Base-by-base conservation (phyloP, 2,888 invertebrate genomes). In the Limnephilus marmoratus region DNA sequence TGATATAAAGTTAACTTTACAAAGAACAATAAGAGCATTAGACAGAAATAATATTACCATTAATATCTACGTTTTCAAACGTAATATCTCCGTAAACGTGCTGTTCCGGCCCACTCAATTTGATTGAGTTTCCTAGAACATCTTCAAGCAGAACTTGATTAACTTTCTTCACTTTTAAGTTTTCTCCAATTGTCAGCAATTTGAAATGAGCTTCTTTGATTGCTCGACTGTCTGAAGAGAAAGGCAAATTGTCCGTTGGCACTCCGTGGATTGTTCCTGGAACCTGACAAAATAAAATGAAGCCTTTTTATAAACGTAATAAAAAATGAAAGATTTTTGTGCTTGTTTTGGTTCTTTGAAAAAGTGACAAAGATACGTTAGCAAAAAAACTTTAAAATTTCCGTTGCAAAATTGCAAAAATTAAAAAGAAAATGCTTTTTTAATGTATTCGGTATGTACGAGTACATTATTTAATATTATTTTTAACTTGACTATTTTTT, bases 41-140 rank as follows among this genome's bases (percentile, higher is more conserved):
- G 49, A 18, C n/a, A 12, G n/a, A 68, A 1, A n/a, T 68, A 68
- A 68, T 68, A 31, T 82, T 34, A 29, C 82, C 41, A 93, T 92
- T 92, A 12, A 93, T 88, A 29, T 93, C 81, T 24, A 93, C 18
- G 49, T 81, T 41, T 68, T 92, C 92, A 68, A 93, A 93, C 18
- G 89, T 92, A 53, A 91, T 82, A 4, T 93, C 85, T 29, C 81
- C 90, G 45, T 91, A 91, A 90, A 93, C 80, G 81, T 92, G 91
- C 83, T 93, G 93, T 91, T 91, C 91, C 11, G 86, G 91, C 37
- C 92, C 93, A 15, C 68, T 90, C 49, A 93, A 80, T 81, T 90
- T 92, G 86, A 93, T 92, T 29, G 92, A 85, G 49, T 90, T 90
- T 24, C 91, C 53, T 34, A 93, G 81, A 68, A 91, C 85, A 29